phyloP scores from a whole-genome alignment of 2,888 invertebrate genomes.

The Dryobotodes eremita region DNA sequence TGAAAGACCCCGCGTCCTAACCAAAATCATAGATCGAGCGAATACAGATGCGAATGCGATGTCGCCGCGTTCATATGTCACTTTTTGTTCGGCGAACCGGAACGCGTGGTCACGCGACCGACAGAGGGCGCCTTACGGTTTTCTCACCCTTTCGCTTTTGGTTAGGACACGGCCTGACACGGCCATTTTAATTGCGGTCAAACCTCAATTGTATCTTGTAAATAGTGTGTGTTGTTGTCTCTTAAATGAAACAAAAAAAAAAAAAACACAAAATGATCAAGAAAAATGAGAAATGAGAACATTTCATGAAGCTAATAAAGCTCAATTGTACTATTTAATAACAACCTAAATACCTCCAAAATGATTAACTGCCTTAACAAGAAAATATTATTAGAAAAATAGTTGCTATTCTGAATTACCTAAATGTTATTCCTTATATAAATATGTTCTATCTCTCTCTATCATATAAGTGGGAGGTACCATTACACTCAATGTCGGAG shows the following conservation, averaged over 20 bases:
- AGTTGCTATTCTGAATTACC: not conserved
- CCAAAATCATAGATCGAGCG: not conserved
- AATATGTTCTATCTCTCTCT: not conserved
- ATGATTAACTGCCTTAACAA: not conserved
- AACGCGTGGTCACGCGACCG: not conserved
- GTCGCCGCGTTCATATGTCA: too few species aligned
- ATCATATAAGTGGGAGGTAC: constrained; percentile 3
- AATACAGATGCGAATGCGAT: too few species aligned
- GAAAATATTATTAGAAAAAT: not conserved
- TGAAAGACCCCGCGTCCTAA: not conserved
- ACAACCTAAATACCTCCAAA: not conserved
- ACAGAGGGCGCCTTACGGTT: too few species aligned
- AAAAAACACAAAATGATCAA: not conserved
- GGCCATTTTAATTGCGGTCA: not conserved
- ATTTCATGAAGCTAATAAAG: too few species aligned
- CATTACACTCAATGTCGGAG: not conserved
- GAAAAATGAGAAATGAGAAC: too few species aligned
- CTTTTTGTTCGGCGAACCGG: too few species aligned
- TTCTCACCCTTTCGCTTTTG: not conserved
- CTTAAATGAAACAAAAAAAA: constrained; percentile 4
- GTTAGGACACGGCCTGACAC: not conserved
- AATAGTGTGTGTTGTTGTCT: not conserved
- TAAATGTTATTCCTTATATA: not conserved
- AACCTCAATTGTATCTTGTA: not conserved
- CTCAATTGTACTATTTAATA: not conserved